Base-by-base conservation (phyloP, 2,888 invertebrate species). In the Pyrgus malvae region DNA sequence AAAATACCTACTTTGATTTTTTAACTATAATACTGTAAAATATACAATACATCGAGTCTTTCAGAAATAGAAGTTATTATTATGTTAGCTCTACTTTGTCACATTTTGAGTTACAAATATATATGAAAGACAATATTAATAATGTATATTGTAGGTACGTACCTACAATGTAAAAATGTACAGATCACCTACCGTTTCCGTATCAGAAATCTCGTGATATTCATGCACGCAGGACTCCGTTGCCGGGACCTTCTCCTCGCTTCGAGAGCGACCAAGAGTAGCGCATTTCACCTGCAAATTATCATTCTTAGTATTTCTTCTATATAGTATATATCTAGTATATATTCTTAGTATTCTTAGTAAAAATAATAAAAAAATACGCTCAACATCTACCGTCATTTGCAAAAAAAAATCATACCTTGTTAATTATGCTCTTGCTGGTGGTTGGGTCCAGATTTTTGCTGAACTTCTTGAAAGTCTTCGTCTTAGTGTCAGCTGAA, bases 201-300 rank as follows among this genome's bases (percentile, higher is more conserved):
- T 82, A 50, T 89, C 88, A 0, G 86, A 80, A 42, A 89, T 89
- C 61, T 89, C 89, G 37, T 89, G 85, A 48, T 89, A 89, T 55
- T 88, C 89, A 48, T 89, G 88, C 1, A 81, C 73, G 42, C 88
- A 87, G 0, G 0, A 3, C 17, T 80, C 80, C 0, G 67, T 61
- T 53, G 73, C 79, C 0, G 70, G 25, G 0, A 65, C 49, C 29
- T 78, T 76, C 4, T 83, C 84, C 1, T 66, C 56, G 35, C 74
- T 81, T 17, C 77, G 60, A 0, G 80, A 69, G 8, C 82, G 77
- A 0, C 86, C 79, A 2, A 85, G 60, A 0, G 87, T 87, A 0
- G 87, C 83, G 29, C 67, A 68, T 66, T 79, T 83, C 3, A 86
- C 82, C 88, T 88, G 58, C 11, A 45, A 46, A 14, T 35, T 23